Base-by-base conservation (phyloP, 2,113 vertebrate genomes). In the Synodontis membranacea region DNA sequence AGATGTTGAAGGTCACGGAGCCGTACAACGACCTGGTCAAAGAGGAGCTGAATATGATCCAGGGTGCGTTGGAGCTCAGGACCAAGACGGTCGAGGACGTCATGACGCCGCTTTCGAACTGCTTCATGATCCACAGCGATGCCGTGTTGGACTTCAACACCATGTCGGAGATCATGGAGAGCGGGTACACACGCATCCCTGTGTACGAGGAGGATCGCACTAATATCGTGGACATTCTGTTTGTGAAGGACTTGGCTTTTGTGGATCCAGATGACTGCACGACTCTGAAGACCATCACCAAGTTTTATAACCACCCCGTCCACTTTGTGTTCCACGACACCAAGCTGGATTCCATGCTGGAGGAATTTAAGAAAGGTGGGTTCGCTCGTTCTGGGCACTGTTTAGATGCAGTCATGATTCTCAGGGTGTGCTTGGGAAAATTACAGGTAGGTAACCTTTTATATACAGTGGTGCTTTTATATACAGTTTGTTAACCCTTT, bases 101-200 rank as follows among this genome's bases (percentile, higher is more conserved):
- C 88, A 99, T 99, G 98, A 99, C 98, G 0, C 95, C 96, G 0
- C 78, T 99, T 21, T 89, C 91, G 0, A 94, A 99, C 94, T 99
- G 98, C 89, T 99, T 97, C 94, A 99, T 99, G 98, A 97, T 99
- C 90, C 94, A 94, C 91, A 97, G 92, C 3, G 97, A 97, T 4
- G 93, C 97, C 15, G 92, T 98, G 68, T 86, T 99, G 91, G 97
- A 99, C 92, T 99, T 99, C 90, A 98, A 97, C 95, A 99, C 97
- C 75, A 98, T 99, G 98, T 98, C 97, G 0, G 97, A 98, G 94
- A 98, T 99, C 88, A 99, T 99, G 98, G 97, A 97, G 93, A 98
- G 97, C 0, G 98, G 98, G 12, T 99, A 97, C 91, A 99, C 98
- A 0, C 95, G 98, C 82, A 99, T 99, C 56, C 98, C 98, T 0